phyloP scores from a whole-genome alignment of 1,140 invertebrate species.

The Platyscapa corneri region DNA sequence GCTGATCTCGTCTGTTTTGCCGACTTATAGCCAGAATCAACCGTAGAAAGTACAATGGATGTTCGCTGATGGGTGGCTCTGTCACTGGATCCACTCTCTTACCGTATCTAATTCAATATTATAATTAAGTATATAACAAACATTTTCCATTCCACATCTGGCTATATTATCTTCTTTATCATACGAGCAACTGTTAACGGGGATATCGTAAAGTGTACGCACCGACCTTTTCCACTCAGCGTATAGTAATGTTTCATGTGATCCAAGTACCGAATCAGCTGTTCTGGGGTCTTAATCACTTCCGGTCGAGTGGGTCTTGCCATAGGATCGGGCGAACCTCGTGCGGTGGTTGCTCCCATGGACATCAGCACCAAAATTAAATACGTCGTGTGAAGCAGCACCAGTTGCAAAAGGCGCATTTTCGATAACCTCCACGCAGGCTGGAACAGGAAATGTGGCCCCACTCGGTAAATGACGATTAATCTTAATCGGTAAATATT shows the following conservation, averaged over 20 bases:
- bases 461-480: too few relatives aligned
- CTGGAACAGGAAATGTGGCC: background rate
- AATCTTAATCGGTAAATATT: too few relatives aligned
- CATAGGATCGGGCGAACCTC: constrained; percentile 61
- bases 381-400: background rate
- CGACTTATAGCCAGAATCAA: constrained; percentile 44
- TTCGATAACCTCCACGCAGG: background rate
- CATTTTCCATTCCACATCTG: too few relatives aligned
- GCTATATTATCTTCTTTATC: too few relatives aligned
- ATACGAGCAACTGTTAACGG: background rate
- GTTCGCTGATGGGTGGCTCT: background rate
- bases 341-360: background rate
- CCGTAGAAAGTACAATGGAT: constrained; percentile 50
- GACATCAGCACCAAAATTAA: background rate
- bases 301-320: constrained; percentile 72
- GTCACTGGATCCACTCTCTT: constrained; percentile 53
- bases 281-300: constrained; percentile 73
- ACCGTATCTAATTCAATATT: constrained; percentile 55
- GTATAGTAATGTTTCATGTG: constrained; percentile 76
- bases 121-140: background rate
- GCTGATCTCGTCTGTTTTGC: constrained; percentile 46
- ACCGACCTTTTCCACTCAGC: constrained; percentile 77
- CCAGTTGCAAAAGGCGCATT: background rate
- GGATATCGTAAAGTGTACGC: constrained; percentile 1
- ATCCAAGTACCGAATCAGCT: constrained; percentile 74